Evolutionary conservation across 2,888 invertebrate species (phyloP), one percentile per base, ranked within the genome.

Genomic region (Eristalinus aeneus): DNA sequence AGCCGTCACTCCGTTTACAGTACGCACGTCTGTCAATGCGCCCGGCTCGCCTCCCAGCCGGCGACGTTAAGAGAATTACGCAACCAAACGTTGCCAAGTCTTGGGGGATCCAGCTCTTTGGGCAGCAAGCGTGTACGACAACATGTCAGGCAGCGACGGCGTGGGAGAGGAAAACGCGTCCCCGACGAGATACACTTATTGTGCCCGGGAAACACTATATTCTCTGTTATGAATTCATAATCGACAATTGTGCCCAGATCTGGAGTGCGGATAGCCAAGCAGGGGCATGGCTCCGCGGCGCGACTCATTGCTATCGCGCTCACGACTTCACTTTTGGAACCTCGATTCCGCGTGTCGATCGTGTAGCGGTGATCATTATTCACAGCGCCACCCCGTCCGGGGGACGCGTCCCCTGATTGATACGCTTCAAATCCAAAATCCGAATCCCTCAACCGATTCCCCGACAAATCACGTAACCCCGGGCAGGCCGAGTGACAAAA

Each of bases 141-240:
- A 54, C 46, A 56, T 64, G 69, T 64, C 56, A 46, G 8, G 16
- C 46, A 46, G 27, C 61, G 12, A 22, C 12, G 46, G 65, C 56
- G 39, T 64, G 64, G 46, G 71, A 56, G 77, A 71, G 23, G 71
- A 23, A 16, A 32, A 1, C 36, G 8, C 8, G 9, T 54, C 56
- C 69, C 71, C 71, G 80, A 80, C 79, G 75, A 39, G 54, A 56
- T 61, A 80, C 65, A 74, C 68, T 77, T 63, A 58, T 65, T 68
- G 61, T 8, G 32, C 22, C 16, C 6, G 12, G 36, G 4, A 16
- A 8, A n/a, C 31, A 46, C 22, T n/a, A 61, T 22, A 61, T 36
- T 39, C 56, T 46, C 64, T 72, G 78, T 71, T 71, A 72, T 78
- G 80, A 85, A 80, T 80, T 76, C 16, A 34, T 80, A 85, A 80